phyloP scores from a whole-genome alignment of 2,113 vertebrate genomes.

The Cariama cristata region DNA sequence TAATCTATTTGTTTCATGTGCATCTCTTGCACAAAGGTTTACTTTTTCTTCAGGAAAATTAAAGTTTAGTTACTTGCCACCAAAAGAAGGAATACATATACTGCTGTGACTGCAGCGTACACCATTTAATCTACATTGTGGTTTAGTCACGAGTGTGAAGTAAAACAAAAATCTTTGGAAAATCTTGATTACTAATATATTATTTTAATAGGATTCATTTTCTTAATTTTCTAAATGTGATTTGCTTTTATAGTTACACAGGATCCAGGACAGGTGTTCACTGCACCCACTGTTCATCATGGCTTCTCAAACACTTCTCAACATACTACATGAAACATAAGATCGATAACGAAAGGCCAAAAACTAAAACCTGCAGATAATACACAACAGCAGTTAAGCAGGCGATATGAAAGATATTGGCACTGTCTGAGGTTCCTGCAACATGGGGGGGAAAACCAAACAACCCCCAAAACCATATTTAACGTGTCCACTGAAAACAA shows the following conservation, averaged over 20 bases:
- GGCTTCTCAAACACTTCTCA: background rate
- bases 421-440: background rate
- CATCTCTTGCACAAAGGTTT: background rate
- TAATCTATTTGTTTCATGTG: background rate
- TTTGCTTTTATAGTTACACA: background rate
- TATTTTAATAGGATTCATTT: background rate
- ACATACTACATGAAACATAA: background rate
- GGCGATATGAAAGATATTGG: background rate
- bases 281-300: background rate
- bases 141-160: background rate
- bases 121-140: background rate
- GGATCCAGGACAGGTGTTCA: background rate
- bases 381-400: background rate
- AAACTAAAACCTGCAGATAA: background rate
- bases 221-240: background rate
- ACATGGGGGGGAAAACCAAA: accelerated
- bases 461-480: background rate
- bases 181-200: background rate
- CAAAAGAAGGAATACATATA: background rate
- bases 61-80: background rate
- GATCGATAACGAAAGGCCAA: background rate
- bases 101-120: background rate
- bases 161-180: background rate
- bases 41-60: background rate
- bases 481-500: background rate